Evolutionary conservation across 2,113 vertebrate species (phyloP).

Genomic region (Labeo rohita): DNA sequence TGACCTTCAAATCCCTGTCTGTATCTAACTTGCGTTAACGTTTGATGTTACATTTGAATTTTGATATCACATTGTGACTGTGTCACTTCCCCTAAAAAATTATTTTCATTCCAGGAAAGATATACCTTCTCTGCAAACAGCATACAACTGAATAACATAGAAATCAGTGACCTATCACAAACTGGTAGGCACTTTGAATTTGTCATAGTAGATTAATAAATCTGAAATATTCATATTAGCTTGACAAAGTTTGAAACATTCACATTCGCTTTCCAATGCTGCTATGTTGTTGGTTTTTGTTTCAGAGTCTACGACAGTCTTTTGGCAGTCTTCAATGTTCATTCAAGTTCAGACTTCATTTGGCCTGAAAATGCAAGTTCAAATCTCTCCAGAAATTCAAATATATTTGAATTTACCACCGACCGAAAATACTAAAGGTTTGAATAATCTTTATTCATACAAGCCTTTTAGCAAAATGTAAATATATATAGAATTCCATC

Average conservation of each 20-base stretch:
- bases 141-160: constrained; percentile 52
- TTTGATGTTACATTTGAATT: not conserved
- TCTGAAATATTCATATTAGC: not conserved
- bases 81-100: not conserved
- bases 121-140: constrained; percentile 66
- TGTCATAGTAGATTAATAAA: not conserved
- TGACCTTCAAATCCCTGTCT: too few species aligned
- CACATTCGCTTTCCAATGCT: not conserved
- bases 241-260: not conserved
- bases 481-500: not conserved
- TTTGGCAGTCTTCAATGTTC: constrained; percentile 78
- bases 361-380: constrained; percentile 73
- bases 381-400: constrained; percentile 73
- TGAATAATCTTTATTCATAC: not conserved
- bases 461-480: not conserved
- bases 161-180: constrained; percentile 66
- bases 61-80: not conserved
- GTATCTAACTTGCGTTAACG: not conserved
- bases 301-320: constrained; percentile 68
- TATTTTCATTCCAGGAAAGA: constrained; percentile 59
- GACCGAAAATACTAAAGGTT: constrained; percentile 59
- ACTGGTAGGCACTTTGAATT: constrained; percentile 64
- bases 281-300: not conserved
- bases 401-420: constrained; percentile 67
- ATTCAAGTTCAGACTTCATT: constrained; percentile 69